These are phyloP conservation scores for Acrocephalus kingi DNA, from an alignment of 2,113 vertebrate genomes.

Conservation along the genomic window DNA sequence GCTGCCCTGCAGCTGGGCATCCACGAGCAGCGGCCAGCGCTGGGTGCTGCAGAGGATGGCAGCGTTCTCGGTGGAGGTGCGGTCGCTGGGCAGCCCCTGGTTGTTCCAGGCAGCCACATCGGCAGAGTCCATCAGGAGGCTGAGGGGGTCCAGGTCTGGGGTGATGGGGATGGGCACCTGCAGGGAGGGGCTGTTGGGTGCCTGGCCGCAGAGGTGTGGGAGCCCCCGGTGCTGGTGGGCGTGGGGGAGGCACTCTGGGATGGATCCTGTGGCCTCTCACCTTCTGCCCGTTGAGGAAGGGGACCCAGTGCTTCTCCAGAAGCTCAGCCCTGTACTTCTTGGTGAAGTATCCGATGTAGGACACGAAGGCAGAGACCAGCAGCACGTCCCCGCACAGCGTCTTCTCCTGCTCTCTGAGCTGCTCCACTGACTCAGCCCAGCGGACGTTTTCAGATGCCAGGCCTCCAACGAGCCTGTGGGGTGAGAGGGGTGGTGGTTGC, in stretches of 20 bases:
- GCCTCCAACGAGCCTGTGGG: conserved; percentile 71
- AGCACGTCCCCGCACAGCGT: conserved; percentile 73
- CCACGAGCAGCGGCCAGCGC: conserved; percentile 78
- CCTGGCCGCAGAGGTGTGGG: accelerated
- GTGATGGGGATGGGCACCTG: conserved; percentile 80
- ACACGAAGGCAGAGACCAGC: conserved; percentile 74
- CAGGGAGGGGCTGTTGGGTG: accelerated
- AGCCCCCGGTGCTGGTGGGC: accelerated
- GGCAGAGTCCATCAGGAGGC: conserved; percentile 68
- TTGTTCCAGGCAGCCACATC: conserved; percentile 78
- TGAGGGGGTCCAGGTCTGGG: conserved; percentile 69
- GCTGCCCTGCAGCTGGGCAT: conserved; percentile 76
- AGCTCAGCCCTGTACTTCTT: conserved; percentile 78
- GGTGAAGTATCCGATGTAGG: conserved; percentile 81
- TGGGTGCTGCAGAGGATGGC: conserved; percentile 77
- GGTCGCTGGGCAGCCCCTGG: conserved; percentile 80
- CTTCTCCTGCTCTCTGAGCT: conserved; percentile 58
- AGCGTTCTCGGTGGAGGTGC: conserved; percentile 75
- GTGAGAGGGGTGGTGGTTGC: background rate
- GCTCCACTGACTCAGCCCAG: conserved; percentile 75
- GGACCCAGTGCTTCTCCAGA: conserved; percentile 75
- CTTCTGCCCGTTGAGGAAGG: conserved; percentile 55
- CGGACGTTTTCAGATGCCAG: conserved; percentile 75
- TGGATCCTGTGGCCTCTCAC: background rate
- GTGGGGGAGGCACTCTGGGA: accelerated